Base-by-base conservation (phyloP, 2,888 invertebrate genomes). In the Exephanes ischioxanthus region DNA sequence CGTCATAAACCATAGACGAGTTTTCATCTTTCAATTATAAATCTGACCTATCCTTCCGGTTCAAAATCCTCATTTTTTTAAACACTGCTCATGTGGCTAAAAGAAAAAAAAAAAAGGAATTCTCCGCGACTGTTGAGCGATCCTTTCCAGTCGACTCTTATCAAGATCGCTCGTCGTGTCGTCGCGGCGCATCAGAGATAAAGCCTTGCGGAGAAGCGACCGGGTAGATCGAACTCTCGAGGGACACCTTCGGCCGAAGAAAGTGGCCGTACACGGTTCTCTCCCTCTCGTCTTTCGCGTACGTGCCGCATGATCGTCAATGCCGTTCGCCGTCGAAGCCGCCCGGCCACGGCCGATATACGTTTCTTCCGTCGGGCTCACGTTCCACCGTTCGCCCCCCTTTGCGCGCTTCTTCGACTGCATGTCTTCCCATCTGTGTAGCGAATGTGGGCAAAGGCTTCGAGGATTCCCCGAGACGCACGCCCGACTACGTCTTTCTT, bases 161-260 rank as follows among this genome's bases (percentile, higher is more conserved):
- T 85, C 85, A 82, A 85, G 85, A 85, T 85, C 82, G 82, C 82
- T 82, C 79, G 79, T 85, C 82, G 82, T 76, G 85, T 85, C 82
- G 63, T 80, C 85, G 61, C 82, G 76, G 80, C 61, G 75, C 85
- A 82, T 85, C 85, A 75, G 53, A 85, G 85, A 85, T 85, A 80
- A 76, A 85, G 72, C 82, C 79, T 79, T 55, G 80, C 67, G 66
- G 67, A 76, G 67, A 51, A 51, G 73, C 72, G 70, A 79, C 70
- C 79, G 37, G 48, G 79, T 16, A 58, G 82, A 85, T 85, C 82
- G 82, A 82, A 76, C 82, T 85, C 85, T 51, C 85, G 67, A 41
- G 85, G 80, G 85, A 85, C 79, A 83, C 71, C 82, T 82, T 76
- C 66, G 61, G 80, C 82, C 67, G 80, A 85, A 76, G 85, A 85